phyloP scores from a whole-genome alignment of 2,888 invertebrate species.

The Agriopis aurantiaria region DNA sequence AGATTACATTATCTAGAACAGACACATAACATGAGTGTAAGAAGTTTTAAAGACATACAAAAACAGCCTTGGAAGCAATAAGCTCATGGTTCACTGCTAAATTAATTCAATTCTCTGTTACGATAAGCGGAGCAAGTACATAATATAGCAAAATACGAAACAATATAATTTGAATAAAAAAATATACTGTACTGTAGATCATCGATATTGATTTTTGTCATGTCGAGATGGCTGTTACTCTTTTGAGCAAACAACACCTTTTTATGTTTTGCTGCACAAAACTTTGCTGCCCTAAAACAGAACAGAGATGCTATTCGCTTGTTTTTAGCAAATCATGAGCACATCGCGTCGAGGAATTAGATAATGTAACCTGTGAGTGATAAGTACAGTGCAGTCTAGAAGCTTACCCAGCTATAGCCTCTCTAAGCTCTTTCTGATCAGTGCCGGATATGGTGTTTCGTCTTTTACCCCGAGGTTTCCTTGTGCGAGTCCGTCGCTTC shows the following conservation, averaged over 20 bases:
- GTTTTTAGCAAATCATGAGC: conserved; percentile 31
- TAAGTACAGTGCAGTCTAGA: conserved; percentile 80
- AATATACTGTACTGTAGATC: not conserved
- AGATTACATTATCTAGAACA: conserved; percentile 76
- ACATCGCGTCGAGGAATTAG: conserved; percentile 36
- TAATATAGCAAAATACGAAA: too few species aligned
- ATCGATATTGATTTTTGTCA: not conserved
- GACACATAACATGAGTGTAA: conserved; percentile 39
- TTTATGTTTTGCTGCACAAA: not conserved
- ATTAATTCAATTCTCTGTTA: not conserved
- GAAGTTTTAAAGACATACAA: conserved; percentile 25
- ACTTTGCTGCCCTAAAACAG: not conserved
- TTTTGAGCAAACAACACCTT: not conserved
- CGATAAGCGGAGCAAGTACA: not conserved
- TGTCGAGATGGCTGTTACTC: not conserved
- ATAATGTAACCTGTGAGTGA: conserved; percentile 62
- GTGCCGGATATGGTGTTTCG: conserved; percentile 96
- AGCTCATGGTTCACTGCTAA: conserved; percentile 14
- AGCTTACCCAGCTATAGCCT: conserved; percentile 94
- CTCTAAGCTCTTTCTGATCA: conserved; percentile 95
- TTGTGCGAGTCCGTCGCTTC: conserved; percentile 89
- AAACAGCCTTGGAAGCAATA: conserved; percentile 18
- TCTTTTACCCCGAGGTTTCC: conserved; percentile 93
- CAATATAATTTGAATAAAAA: not conserved
- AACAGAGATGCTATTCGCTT: too few species aligned